Percentiles rank a stretch among this genome's conserved stretches.
Conservation (phyloP, 1,140 invertebrate species). For the Drosophila fuyamai region DNA sequence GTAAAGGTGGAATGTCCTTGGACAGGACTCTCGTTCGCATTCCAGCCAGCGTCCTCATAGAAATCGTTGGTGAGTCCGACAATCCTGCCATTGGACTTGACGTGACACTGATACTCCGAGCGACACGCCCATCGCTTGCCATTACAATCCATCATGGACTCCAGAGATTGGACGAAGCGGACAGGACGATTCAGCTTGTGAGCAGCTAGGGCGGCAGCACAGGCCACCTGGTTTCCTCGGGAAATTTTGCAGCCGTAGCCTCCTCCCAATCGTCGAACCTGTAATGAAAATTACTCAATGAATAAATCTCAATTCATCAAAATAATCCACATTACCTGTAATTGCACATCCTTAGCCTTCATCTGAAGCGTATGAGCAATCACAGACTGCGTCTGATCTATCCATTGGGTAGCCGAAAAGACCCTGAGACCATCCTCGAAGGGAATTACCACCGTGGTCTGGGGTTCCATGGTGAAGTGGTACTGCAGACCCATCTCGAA, state of each 20-base stretch:
- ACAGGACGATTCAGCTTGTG: slow-evolving; percentile 87
- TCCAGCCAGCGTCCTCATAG: slow-evolving; percentile 88
- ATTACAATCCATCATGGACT: slow-evolving; percentile 88
- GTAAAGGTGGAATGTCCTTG: slow-evolving; percentile 81
- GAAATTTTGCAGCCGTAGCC: slow-evolving; percentile 90
- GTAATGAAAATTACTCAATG: not conserved
- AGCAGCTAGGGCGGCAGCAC: slow-evolving; percentile 88
- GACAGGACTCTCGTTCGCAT: slow-evolving; percentile 87
- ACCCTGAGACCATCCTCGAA: slow-evolving; percentile 88
- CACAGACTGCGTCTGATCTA: slow-evolving; percentile 88
- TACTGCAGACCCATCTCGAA: slow-evolving; percentile 82
- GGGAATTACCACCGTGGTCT: slow-evolving; percentile 87
- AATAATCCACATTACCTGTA: slow-evolving; percentile 84
- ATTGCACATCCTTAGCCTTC: slow-evolving; percentile 85
- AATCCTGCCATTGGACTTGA: slow-evolving; percentile 88
- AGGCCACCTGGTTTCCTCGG: slow-evolving; percentile 86
- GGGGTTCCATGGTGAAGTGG: slow-evolving; percentile 88
- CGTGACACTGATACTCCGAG: slow-evolving; percentile 87
- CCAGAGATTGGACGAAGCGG: slow-evolving; percentile 88
- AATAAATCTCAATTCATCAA: not conserved
- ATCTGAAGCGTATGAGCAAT: slow-evolving; percentile 87
- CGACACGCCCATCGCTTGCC: slow-evolving; percentile 87
- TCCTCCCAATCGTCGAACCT: slow-evolving; percentile 88
- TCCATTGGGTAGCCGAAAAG: slow-evolving; percentile 88
- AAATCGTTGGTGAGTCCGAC: slow-evolving; percentile 88